Conservation (phyloP, 2,797 vertebrate genomes). For the Cichlasoma orientale region DNA sequence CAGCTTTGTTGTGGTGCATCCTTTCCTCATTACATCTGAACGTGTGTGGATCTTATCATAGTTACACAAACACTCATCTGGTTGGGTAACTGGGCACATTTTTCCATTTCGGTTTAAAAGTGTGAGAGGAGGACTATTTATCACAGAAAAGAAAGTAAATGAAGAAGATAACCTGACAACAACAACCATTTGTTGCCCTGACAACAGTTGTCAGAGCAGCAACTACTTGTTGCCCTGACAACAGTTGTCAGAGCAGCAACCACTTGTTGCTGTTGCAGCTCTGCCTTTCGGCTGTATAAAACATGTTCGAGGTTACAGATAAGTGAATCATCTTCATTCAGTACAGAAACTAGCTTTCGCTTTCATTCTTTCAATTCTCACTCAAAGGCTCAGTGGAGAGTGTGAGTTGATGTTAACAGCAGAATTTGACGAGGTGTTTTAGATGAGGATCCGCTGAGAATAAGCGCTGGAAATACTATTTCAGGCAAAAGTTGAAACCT, state of each 20-base stretch:
- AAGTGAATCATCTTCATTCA: neutral
- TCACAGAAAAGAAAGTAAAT: constrained; percentile 42
- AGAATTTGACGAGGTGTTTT: neutral
- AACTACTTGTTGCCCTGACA: too few species aligned
- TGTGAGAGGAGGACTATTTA: constrained; percentile 12
- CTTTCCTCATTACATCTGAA: constrained; percentile 36
- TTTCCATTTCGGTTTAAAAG: constrained; percentile 31
- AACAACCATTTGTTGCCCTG: too few species aligned
- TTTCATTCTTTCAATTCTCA: neutral
- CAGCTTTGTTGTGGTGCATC: constrained; percentile 1
- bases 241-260: too few species aligned
- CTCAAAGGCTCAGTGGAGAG: neutral
- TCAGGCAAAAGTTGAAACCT: neutral
- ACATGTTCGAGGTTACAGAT: neutral
- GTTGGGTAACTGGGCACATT: constrained; percentile 31
- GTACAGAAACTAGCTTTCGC: neutral
- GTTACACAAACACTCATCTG: constrained; percentile 34
- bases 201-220: too few species aligned
- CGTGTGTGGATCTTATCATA: constrained; percentile 40
- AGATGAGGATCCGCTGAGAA: too few species aligned
- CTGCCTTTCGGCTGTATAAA: neutral
- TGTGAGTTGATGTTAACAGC: neutral
- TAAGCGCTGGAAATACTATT: neutral
- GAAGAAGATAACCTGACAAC: constrained; percentile 26
- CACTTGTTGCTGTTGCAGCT: too few species aligned